A percentile compares a stretch with the other conserved stretches of the same genome.
phyloP scores from a whole-genome alignment of 64 coral and sea anemone genomes.

The Porites lutea region DNA sequence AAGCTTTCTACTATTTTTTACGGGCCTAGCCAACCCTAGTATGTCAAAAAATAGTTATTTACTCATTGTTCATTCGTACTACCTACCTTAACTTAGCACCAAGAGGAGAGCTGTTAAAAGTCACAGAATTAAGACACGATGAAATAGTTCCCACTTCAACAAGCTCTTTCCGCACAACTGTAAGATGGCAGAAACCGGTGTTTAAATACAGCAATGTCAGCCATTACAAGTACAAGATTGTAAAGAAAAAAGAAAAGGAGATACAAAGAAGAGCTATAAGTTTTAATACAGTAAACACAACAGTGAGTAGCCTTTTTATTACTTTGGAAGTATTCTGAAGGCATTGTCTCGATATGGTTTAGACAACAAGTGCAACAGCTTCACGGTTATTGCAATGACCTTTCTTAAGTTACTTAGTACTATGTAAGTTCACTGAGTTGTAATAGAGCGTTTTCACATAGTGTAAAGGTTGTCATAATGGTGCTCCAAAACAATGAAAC shows the following conservation, averaged over 20 bases:
- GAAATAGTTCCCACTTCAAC: not conserved
- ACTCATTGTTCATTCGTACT: not conserved
- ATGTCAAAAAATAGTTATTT: no score
- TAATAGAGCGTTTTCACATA: no score
- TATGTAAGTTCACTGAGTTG: no score
- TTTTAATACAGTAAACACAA: not conserved
- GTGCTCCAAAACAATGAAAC: no score
- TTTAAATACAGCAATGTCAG: slow-evolving; percentile 1
- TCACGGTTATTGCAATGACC: no score
- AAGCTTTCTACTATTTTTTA: no score
- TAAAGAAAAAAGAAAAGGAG: not conserved
- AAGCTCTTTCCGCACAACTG: not conserved
- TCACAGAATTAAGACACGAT: not conserved
- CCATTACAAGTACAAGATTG: slow-evolving; percentile 16
- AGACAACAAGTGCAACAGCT: no score
- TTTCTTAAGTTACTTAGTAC: no score
- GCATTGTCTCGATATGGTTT: no score
- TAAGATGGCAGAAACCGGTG: slow-evolving; percentile 25
- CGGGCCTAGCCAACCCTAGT: no score
- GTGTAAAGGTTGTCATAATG: no score
- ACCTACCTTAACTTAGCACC: not conserved
- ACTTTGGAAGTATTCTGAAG: no score
- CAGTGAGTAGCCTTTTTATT: not conserved
- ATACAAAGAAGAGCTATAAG: not conserved
- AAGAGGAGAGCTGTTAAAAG: slow-evolving; percentile 5